Evolutionary conservation across 2,113 vertebrate species (phyloP).

Genomic region (Equus quagga): DNA sequence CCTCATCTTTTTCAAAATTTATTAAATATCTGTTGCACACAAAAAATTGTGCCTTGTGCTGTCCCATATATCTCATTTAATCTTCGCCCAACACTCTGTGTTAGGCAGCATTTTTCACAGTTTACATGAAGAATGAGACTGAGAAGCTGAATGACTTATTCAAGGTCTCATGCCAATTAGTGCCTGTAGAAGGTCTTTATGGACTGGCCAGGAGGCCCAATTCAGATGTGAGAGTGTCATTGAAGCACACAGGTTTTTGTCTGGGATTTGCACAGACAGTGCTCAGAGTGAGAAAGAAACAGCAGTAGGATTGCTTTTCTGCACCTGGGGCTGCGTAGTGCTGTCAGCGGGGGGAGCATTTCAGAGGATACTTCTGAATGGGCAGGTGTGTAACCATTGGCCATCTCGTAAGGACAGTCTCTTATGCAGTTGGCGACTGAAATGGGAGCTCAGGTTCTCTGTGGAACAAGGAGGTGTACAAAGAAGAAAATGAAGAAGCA

Average conservation of each 20-base stretch:
- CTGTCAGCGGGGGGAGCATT: background rate
- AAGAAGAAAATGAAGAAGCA: background rate
- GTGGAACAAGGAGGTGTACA: background rate
- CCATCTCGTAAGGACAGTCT: background rate
- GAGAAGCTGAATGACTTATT: background rate
- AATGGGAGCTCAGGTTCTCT: background rate
- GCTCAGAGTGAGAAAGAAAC: background rate
- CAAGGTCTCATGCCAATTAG: background rate
- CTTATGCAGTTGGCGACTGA: background rate
- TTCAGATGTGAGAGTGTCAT: background rate
- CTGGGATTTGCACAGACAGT: background rate
- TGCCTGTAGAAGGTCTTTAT: background rate
- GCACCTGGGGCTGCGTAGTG: background rate
- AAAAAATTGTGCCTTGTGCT: background rate
- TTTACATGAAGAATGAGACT: background rate
- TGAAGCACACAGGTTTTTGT: background rate
- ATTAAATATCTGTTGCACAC: background rate
- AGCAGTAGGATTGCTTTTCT: rapidly evolving
- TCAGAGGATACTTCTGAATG: background rate
- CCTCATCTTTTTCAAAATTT: background rate
- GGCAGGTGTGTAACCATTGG: background rate
- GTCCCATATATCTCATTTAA: background rate
- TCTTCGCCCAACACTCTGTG: background rate
- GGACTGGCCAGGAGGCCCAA: background rate
- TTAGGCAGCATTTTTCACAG: background rate